These are phyloP conservation scores for Anoplolepis gracilipes DNA, from an alignment of 1,140 invertebrate genomes.

Conservation along the genomic window DNA sequence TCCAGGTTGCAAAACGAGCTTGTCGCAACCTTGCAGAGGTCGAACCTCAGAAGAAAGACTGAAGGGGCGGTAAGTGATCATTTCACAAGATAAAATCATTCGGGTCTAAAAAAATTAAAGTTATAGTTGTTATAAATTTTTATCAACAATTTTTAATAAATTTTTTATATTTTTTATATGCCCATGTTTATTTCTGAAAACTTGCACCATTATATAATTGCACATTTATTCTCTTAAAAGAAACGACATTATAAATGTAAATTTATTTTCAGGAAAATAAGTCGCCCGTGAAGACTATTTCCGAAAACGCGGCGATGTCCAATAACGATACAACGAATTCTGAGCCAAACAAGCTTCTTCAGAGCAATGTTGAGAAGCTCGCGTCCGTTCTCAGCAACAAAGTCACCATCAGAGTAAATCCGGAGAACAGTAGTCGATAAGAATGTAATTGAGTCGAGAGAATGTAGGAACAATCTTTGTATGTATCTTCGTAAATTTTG, in stretches of 20 bases:
- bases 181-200: background rate
- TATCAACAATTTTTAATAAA: background rate
- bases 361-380: slow-evolving; percentile 81
- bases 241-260: background rate
- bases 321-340: slow-evolving; percentile 69
- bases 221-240: background rate
- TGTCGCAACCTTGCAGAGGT: slow-evolving; percentile 90
- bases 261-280: slow-evolving; percentile 61
- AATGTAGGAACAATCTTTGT: slow-evolving; percentile 58
- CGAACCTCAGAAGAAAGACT: slow-evolving; percentile 90
- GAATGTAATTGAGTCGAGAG: slow-evolving; percentile 46
- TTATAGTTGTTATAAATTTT: background rate
- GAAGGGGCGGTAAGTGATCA: slow-evolving; percentile 86
- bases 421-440: slow-evolving; percentile 83
- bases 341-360: slow-evolving; percentile 67
- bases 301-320: slow-evolving; percentile 54
- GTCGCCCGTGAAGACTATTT: slow-evolving; percentile 49
- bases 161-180: background rate
- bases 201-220: background rate
- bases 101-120: background rate
- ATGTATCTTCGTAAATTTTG: slow-evolving; percentile 71
- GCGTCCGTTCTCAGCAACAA: slow-evolving; percentile 81
- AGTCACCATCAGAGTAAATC: slow-evolving; percentile 84
- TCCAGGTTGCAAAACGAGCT: slow-evolving; percentile 90
- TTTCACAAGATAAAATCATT: background rate